Evolutionary conservation across 1,140 invertebrate genomes (phyloP).

Genomic region (Drosophila melanica): DNA sequence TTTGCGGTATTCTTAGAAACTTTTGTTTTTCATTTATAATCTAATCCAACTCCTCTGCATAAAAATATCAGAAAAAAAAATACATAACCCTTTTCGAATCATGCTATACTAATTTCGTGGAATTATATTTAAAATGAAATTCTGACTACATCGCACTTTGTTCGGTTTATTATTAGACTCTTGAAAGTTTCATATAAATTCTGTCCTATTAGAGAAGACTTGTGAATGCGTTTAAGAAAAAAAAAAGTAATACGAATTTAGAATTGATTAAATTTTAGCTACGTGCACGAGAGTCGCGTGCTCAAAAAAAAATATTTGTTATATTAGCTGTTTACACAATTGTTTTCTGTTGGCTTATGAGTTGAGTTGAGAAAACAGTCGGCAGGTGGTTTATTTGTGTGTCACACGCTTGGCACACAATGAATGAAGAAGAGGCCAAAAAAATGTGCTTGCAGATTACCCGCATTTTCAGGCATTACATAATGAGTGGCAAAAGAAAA

Average conservation of each 20-base stretch:
- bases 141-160: background rate
- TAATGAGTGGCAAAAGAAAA: constrained; percentile 15
- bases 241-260: background rate
- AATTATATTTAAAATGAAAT: background rate
- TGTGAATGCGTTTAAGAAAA: no score
- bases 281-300: background rate
- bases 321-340: constrained; percentile 24
- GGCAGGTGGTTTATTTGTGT: constrained; percentile 10
- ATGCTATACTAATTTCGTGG: background rate
- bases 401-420: constrained; percentile 4
- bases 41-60: no score
- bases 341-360: constrained; percentile 27
- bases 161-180: background rate
- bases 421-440: constrained; percentile 10
- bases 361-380: background rate
- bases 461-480: constrained; percentile 19
- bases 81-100: background rate
- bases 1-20: no score
- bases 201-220: no score
- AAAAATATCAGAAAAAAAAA: background rate
- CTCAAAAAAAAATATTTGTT: constrained; percentile 9
- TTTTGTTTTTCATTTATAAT: no score
- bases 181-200: background rate
- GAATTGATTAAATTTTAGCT: constrained; percentile 11
- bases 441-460: constrained; percentile 5